Evolutionary conservation across 2,113 vertebrate genomes (phyloP).

Genomic region (Pogonocichla stellata): DNA sequence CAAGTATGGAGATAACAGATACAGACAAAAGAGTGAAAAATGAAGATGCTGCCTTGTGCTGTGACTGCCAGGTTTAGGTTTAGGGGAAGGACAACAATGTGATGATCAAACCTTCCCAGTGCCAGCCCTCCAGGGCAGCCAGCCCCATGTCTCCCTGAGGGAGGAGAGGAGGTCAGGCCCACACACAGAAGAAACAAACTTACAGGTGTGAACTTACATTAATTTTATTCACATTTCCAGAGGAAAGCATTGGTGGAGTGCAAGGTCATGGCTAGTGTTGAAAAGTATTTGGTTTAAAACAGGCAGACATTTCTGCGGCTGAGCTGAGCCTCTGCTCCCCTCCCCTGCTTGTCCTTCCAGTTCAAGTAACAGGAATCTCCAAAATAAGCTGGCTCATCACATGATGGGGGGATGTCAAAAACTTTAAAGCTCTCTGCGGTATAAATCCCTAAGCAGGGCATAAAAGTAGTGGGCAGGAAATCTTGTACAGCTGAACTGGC

Average conservation of each 20-base stretch:
- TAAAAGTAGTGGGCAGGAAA: constrained; percentile 23
- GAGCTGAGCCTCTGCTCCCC: background rate
- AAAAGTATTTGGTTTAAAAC: background rate
- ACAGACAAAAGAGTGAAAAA: rapidly evolving
- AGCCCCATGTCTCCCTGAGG: rapidly evolving
- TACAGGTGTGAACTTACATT: background rate
- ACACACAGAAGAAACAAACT: background rate
- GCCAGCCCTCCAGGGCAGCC: background rate
- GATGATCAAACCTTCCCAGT: rapidly evolving
- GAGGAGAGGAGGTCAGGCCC: background rate
- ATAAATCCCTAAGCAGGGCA: constrained; percentile 17
- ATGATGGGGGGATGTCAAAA: constrained; percentile 14
- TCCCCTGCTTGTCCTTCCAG: background rate
- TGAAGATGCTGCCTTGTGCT: background rate
- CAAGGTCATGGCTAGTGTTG: background rate
- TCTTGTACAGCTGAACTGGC: constrained; percentile 10
- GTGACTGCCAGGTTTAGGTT: background rate
- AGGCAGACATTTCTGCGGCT: background rate
- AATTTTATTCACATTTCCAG: constrained; percentile 63
- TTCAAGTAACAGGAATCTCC: background rate
- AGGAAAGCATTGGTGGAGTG: constrained; percentile 24
- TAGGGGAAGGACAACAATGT: background rate
- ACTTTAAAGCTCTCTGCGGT: constrained; percentile 30
- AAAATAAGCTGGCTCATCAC: constrained; percentile 21
- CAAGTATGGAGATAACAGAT: background rate